Conservation (phyloP, 2,888 invertebrate species). For the Eucera pruinosa region DNA sequence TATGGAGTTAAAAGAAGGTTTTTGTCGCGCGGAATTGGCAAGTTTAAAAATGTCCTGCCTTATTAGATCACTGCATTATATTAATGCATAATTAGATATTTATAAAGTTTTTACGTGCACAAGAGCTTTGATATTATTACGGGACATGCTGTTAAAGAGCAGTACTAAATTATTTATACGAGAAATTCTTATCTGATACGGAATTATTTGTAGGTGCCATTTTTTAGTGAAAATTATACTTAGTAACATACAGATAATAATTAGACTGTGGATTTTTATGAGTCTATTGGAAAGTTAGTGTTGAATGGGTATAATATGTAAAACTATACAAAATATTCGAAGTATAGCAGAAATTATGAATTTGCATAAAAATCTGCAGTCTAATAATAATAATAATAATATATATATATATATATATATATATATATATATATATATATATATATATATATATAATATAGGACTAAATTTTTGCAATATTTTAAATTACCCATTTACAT, state of each 20-base stretch:
- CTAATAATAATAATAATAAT: no score
- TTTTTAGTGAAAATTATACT: conserved; percentile 23
- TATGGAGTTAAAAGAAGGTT: conserved; percentile 7
- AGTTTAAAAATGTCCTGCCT: conserved; percentile 7
- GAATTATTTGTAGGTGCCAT: conserved; percentile 29
- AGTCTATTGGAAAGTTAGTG: no score
- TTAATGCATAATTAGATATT: conserved; percentile 6
- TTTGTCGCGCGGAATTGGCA: conserved; percentile 2
- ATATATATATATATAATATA: no score
- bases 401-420: no score
- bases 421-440: no score
- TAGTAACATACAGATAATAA: no score
- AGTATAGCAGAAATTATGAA: no score
- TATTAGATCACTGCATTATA: conserved; percentile 9
- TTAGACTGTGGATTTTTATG: no score
- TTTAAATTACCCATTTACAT: conserved; percentile 19
- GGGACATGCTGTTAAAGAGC: conserved; percentile 34
- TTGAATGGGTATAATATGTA: no score
- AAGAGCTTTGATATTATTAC: conserved; percentile 24
- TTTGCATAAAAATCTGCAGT: no score
- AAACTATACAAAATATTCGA: no score
- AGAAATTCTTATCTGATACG: conserved; percentile 23
- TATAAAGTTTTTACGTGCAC: conserved; percentile 7
- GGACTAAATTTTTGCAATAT: conserved; percentile 18
- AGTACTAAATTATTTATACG: conserved; percentile 36